Evolutionary conservation across 1,140 invertebrate genomes (phyloP).

Genomic region (Bombus sylvicola): DNA sequence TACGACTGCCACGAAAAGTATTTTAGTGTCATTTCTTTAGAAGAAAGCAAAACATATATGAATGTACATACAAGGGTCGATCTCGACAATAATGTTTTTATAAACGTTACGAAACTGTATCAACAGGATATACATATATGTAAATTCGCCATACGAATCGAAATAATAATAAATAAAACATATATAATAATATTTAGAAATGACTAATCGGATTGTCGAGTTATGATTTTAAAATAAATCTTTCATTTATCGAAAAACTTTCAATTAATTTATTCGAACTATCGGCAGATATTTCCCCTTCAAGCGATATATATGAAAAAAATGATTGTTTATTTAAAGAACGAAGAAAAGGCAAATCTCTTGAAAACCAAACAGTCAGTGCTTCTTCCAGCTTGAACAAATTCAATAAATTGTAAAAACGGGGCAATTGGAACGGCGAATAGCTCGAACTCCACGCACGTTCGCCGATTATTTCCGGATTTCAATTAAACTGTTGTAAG

Average conservation of each 20-base stretch:
- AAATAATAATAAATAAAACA: neutral
- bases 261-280: too few relatives aligned
- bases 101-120: too few relatives aligned
- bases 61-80: too few relatives aligned
- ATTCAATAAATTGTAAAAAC: neutral
- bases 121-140: too few relatives aligned
- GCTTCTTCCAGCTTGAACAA: neutral
- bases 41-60: too few relatives aligned
- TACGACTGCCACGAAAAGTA: too few relatives aligned
- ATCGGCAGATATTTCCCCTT: neutral
- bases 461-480: conserved; percentile 38
- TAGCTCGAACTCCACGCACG: conserved; percentile 11
- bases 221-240: neutral
- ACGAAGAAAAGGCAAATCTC: neutral
- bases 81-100: too few relatives aligned
- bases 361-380: neutral
- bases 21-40: too few relatives aligned
- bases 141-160: neutral
- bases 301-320: neutral
- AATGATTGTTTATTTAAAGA: neutral
- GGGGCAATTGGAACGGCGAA: too few relatives aligned
- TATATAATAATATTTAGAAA: neutral
- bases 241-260: neutral
- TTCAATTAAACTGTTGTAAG: conserved; percentile 50
- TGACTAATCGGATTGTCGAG: neutral